Percentiles rank a stretch among this genome's conserved stretches.
These are phyloP conservation scores for Ericerus pela DNA, from an alignment of 1,140 invertebrate genomes.

Conservation along the genomic window DNA sequence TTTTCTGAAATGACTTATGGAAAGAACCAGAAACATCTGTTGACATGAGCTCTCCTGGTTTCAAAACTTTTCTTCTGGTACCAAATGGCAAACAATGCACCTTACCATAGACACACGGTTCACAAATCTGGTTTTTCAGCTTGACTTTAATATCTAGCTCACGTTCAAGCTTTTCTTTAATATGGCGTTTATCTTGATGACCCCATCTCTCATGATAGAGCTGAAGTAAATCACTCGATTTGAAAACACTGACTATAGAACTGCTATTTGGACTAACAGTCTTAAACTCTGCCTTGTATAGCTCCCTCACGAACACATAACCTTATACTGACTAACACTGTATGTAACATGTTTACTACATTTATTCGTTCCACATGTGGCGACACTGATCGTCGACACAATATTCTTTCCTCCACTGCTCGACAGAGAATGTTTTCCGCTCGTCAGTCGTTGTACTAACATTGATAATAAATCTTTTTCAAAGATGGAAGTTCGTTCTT, in stretches of 20 bases:
- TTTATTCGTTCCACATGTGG: no score
- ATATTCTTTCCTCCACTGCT: no score
- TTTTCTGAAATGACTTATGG: conserved; percentile 23
- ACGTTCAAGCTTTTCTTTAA: conserved; percentile 20
- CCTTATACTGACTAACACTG: no score
- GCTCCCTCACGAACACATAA: conserved; percentile 18
- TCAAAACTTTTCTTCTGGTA: conserved; percentile 20
- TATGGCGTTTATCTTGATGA: conserved; percentile 26
- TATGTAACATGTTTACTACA: no score
- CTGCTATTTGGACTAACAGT: conserved; percentile 17
- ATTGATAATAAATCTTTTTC: no score
- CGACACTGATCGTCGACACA: no score
- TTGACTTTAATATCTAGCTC: conserved; percentile 22
- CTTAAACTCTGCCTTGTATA: conserved; percentile 22
- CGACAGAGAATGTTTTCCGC: no score
- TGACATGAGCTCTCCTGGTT: conserved; percentile 24
- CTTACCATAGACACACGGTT: conserved; percentile 26
- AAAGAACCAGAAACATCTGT: conserved; percentile 27
- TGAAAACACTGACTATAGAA: conserved; percentile 13
- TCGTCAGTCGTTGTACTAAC: no score
- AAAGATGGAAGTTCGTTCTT: no score
- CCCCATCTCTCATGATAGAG: conserved; percentile 26
- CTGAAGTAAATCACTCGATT: conserved; percentile 19
- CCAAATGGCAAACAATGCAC: conserved; percentile 27
- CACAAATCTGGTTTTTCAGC: conserved; percentile 23